A percentile compares a stretch with the other conserved stretches of the same genome.
Conservation (phyloP, 1,140 invertebrate genomes). For the Bradynema listronoti region DNA sequence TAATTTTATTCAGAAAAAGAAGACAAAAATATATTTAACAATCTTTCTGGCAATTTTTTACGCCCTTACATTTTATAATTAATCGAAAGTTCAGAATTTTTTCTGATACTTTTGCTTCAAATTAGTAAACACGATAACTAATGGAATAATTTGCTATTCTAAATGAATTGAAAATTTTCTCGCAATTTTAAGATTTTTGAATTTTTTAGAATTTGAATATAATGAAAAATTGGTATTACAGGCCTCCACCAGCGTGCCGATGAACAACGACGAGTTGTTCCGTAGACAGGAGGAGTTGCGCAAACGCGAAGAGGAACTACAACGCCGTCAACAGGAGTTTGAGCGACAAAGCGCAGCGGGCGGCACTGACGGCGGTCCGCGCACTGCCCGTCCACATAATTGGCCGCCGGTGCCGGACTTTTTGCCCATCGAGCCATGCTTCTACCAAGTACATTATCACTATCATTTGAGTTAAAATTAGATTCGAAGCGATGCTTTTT, state of each 20-base stretch:
- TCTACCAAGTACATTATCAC: conserved; percentile 68
- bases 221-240: conserved; percentile 13
- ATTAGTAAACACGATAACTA: no score
- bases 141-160: no score
- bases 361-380: conserved; percentile 12
- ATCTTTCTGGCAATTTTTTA: no score
- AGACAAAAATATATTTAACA: no score
- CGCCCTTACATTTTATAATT: no score
- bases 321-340: conserved; percentile 53
- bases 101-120: no score
- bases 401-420: conserved; percentile 92
- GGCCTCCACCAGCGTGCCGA: conserved; percentile 24
- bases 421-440: conserved; percentile 85
- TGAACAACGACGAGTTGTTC: conserved; percentile 49
- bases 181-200: not conserved
- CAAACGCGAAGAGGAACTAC: conserved; percentile 49
- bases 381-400: conserved; percentile 63
- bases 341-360: conserved; percentile 30
- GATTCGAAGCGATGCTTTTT: no score
- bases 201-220: not conserved
- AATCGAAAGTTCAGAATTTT: no score
- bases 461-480: no score
- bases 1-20: no score
- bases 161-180: not conserved
- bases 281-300: conserved; percentile 56